A percentile compares a stretch with the other conserved stretches of the same genome.
Evolutionary conservation across 1,140 invertebrate species (phyloP).

Genomic region (Solenopsis fugax): DNA sequence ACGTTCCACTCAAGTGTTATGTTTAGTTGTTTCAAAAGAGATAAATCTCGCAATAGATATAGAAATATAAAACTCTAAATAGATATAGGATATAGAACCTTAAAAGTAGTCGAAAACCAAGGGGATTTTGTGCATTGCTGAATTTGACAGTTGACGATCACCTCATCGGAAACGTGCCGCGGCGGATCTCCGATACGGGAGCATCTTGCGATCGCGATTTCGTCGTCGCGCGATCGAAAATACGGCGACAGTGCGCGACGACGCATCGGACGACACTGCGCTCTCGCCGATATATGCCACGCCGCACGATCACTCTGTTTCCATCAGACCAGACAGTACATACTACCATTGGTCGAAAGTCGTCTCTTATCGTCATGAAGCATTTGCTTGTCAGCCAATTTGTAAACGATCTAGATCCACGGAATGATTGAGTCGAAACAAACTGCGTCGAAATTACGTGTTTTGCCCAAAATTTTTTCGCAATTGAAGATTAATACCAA

Average conservation of each 20-base stretch:
- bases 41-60: too few relatives aligned
- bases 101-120: slow-evolving; percentile 44
- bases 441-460: not conserved
- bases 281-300: slow-evolving; percentile 31
- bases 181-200: not conserved
- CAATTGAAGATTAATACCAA: not conserved
- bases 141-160: not conserved
- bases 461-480: not conserved
- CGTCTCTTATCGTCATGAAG: slow-evolving; percentile 54
- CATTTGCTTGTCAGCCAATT: slow-evolving; percentile 2
- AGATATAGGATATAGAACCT: not conserved
- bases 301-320: slow-evolving; percentile 23
- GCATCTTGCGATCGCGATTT: slow-evolving; percentile 39
- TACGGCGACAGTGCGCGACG: slow-evolving; percentile 63
- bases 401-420: slow-evolving; percentile 17
- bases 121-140: not conserved
- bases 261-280: slow-evolving; percentile 64
- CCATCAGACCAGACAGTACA: slow-evolving; percentile 24
- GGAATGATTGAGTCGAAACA: not conserved
- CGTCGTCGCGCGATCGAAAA: slow-evolving; percentile 45
- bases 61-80: not conserved
- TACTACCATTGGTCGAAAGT: slow-evolving; percentile 19
- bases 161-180: not conserved
- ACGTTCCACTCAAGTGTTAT: not conserved
- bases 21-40: not conserved